Base-by-base conservation (phyloP, 2,888 invertebrate species). In the Tillus elongatus region DNA sequence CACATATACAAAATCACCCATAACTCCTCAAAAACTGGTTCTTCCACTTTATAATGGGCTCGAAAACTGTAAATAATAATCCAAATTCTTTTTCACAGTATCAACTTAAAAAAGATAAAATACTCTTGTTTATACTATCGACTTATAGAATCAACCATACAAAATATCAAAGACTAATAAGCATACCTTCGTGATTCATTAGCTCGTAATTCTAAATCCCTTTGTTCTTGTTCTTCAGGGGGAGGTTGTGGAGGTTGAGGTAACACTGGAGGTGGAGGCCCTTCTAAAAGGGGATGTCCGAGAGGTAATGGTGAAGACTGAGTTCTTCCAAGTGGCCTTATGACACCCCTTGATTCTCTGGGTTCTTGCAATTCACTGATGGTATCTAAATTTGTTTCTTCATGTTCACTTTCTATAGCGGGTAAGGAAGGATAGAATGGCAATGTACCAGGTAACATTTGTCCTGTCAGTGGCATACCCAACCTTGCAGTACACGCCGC, bases 291-390 rank as follows among this genome's bases (percentile, higher is more conserved):
- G 13, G 91, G 89, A 68, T 91, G 89, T 1, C 91, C 91, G 37
- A 93, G 70, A 14, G 89, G 89, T 51, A 91, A 68, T 1, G 91
- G 91, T 2, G 93, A 93, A 30, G 93, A 93, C 68, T 95, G 93
- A 40, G 95, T 95, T 59, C 95, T 79, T 40, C 91, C 90, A 52
- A 92, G 71, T 16, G 89, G 89, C 35, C 89, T 71, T 48, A 66
- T 65, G 13, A 64, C 64, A 30, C 66, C 64, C 32, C 66, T 51
- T 15, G 40, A 40, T 39, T 51, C 47, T 40, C 56, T 53, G 19
- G 63, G 61, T 39, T 60, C 61, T 45, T 65, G 65, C 39, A 66
- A 47, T 48, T 66, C 66, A 40, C 65, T 65, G 43, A 66, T 66
- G 4, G 66, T 66, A 45, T 66, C 66, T 42, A 66, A 70, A 55